Evolutionary conservation across 2,113 vertebrate species (phyloP).

Genomic region (Caranx melampygus): DNA sequence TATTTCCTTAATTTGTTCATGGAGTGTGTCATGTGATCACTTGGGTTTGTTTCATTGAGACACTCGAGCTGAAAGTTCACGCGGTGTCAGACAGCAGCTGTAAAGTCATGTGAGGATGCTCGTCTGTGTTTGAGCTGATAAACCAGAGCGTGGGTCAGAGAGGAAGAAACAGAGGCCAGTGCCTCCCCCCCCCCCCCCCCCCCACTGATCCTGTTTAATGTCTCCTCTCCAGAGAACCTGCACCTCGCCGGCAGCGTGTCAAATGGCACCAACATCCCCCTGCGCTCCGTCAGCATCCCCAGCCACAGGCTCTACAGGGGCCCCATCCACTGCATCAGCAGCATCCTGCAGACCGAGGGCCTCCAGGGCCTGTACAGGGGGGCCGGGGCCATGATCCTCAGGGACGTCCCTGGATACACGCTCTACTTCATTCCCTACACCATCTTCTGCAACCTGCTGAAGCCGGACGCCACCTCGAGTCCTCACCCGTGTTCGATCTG

Average conservation of each 20-base stretch:
- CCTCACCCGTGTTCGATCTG: conserved; percentile 87
- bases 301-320: conserved; percentile 86
- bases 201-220: not conserved
- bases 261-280: conserved; percentile 57
- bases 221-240: conserved; percentile 72
- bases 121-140: no score
- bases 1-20: no score
- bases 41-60: no score
- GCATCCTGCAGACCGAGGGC: conserved; percentile 90
- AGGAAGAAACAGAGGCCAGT: no score
- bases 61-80: no score
- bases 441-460: conserved; percentile 88
- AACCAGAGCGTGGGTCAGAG: not conserved
- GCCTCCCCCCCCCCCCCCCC: no score
- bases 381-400: conserved; percentile 89
- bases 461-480: conserved; percentile 74
- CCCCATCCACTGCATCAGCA: conserved; percentile 91
- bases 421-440: conserved; percentile 95
- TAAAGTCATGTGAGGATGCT: no score
- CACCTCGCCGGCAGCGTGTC: conserved; percentile 76
- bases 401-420: conserved; percentile 93
- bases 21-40: no score
- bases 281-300: conserved; percentile 70
- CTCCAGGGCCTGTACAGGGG: conserved; percentile 92
- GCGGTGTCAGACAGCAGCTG: no score